Evolutionary conservation across 2,113 vertebrate genomes (phyloP), one percentile per base, ranked within the genome.

Genomic region (Spizaetus ornatus): DNA sequence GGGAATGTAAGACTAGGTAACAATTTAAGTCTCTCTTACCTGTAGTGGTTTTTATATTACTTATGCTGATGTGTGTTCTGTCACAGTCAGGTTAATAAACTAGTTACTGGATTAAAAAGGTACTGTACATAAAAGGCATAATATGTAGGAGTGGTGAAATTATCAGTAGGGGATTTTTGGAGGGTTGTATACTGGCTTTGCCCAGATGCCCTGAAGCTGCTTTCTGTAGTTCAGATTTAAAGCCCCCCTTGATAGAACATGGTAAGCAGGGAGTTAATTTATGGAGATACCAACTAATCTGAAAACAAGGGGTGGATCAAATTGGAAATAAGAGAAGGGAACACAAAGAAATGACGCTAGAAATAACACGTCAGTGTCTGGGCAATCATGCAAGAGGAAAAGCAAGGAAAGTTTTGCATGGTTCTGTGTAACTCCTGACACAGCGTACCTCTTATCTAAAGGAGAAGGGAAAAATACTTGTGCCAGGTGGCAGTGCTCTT

Each of bases 291-390:
- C 70, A 73, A 4, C 74, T 78, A 43, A 83, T 90, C 65, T 84
- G 82, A 74, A 80, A 82, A 29, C 36, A 50, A 42, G 52, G 53
- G 10, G 5, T 80, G 58, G 40, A 40, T 82, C 21, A 29, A 38
- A 55, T 59, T 0, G 1, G 71, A 88, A 88, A 53, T 20, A 42
- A 53, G 86, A 85, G 50, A 32, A 47, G 67, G 32, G 45, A 91
- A 7, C 25, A 16, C 0, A 5, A 73, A 65, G 50, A 76, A 84
- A 13, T 23, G 3, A 26, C 0, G 0, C 19, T 32, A 23, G 78
- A 63, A 67, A 10, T 79, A 29, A 47, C 0, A 3, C 0, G 19
- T 16, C 47, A 25, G 70, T 29, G 45, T 65, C 47, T 81, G 78
- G 52, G 78, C 82, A 66, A 0, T 38, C 9, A 6, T 6, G 53